These are phyloP conservation scores for Phrixothrix hirtus DNA, from an alignment of 2,888 invertebrate species.

Conservation along the genomic window DNA sequence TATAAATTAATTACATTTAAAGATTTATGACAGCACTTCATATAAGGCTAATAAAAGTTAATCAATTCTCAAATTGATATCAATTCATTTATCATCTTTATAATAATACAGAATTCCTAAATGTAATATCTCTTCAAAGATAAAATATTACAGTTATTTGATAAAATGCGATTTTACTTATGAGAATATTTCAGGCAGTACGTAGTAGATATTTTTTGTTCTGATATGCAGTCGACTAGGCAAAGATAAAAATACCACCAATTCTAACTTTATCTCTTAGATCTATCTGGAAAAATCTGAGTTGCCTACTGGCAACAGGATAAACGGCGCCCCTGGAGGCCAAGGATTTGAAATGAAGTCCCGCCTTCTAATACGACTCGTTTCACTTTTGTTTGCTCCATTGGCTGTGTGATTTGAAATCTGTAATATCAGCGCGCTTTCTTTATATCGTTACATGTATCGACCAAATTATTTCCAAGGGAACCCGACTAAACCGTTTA, in stretches of 20 bases:
- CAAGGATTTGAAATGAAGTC: constrained; percentile 28
- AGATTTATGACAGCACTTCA: too few relatives aligned
- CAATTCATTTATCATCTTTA: too few relatives aligned
- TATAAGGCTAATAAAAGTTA: too few relatives aligned
- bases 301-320: constrained; percentile 28
- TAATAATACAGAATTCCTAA: too few relatives aligned
- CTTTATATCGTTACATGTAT: constrained; percentile 28
- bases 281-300: constrained; percentile 26
- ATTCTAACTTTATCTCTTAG: constrained; percentile 31
- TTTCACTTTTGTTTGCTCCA: constrained; percentile 29
- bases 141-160: too few relatives aligned
- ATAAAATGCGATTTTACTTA: too few relatives aligned
- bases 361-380: constrained; percentile 30
- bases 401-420: constrained; percentile 29
- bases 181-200: too few relatives aligned
- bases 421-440: constrained; percentile 29
- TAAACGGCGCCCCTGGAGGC: constrained; percentile 29
- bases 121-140: too few relatives aligned
- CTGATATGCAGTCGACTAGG: constrained; percentile 9
- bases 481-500: constrained; percentile 12
- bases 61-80: too few relatives aligned
- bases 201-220: constrained; percentile 8
- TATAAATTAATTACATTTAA: too few relatives aligned
- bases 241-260: constrained; percentile 22
- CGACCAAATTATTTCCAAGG: constrained; percentile 21